Conservation (phyloP, 2,888 invertebrate species). For the Sabellastarte sp. region DNA sequence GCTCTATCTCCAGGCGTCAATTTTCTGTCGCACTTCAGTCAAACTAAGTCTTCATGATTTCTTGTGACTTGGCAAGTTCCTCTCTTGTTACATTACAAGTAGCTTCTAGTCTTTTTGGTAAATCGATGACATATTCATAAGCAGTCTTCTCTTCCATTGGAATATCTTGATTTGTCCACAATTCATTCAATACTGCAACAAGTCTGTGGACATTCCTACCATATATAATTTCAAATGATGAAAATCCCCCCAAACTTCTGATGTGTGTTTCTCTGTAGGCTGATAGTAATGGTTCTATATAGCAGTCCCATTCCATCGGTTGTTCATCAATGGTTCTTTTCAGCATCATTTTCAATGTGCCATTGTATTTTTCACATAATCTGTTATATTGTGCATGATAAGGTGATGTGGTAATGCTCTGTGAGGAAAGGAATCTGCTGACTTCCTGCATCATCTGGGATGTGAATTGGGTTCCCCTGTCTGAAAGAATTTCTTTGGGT, state of each 20-base stretch:
- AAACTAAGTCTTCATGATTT: constrained; percentile 13
- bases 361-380: constrained; percentile 18
- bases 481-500: constrained; percentile 25
- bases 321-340: not conserved
- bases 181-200: constrained; percentile 2
- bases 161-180: not conserved
- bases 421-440: constrained; percentile 18
- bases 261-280: constrained; percentile 7
- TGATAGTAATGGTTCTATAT: constrained; percentile 5
- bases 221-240: constrained; percentile 13
- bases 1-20: constrained; percentile 26
- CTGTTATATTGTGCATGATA: constrained; percentile 20
- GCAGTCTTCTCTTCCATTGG: not conserved
- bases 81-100: constrained; percentile 23
- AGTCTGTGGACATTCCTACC: constrained; percentile 6
- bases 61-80: not conserved
- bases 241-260: constrained; percentile 6
- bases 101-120: constrained; percentile 22
- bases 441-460: constrained; percentile 23
- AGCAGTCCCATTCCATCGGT: constrained; percentile 15
- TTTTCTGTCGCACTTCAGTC: constrained; percentile 18
- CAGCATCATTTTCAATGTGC: constrained; percentile 15
- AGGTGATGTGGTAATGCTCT: constrained; percentile 13
- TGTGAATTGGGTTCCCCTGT: constrained; percentile 21
- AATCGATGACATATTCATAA: constrained; percentile 23